These are phyloP conservation scores for Aricia artaxerxes DNA, from an alignment of 2,888 invertebrate genomes.

Conservation along the genomic window DNA sequence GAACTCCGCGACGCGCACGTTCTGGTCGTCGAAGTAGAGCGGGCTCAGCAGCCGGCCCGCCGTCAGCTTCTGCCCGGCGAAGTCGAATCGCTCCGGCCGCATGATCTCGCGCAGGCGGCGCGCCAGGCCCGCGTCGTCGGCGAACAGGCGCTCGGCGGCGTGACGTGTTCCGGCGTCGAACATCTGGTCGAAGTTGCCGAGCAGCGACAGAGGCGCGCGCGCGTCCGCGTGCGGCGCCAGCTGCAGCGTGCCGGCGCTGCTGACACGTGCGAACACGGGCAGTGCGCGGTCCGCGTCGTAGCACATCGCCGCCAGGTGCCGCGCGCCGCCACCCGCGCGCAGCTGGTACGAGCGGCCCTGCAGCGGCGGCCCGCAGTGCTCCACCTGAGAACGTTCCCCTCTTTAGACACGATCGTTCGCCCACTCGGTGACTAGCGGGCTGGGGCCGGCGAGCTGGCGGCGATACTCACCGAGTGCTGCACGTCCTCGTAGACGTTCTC, in stretches of 20 bases:
- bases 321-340: conserved; percentile 44
- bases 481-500: conserved; percentile 70
- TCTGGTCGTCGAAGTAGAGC: conserved; percentile 64
- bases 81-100: conserved; percentile 53
- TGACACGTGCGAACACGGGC: conserved; percentile 49
- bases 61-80: conserved; percentile 62
- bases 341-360: conserved; percentile 68
- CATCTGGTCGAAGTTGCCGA: conserved; percentile 75
- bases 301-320: conserved; percentile 65
- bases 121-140: conserved; percentile 58
- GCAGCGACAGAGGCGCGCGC: conserved; percentile 59
- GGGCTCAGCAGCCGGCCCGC: conserved; percentile 54
- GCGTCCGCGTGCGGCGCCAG: conserved; percentile 54
- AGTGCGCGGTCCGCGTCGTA: conserved; percentile 63
- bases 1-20: conserved; percentile 61
- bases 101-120: conserved; percentile 60
- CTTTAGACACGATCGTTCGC: not conserved
- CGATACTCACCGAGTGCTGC: conserved; percentile 55
- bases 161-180: conserved; percentile 63
- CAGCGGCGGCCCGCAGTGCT: conserved; percentile 57
- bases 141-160: conserved; percentile 64
- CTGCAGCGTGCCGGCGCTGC: conserved; percentile 48
- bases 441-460: not conserved
- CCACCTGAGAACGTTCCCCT: conserved; percentile 49
- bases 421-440: not conserved